Evolutionary conservation across 2,888 invertebrate genomes (phyloP), one percentile per base, ranked within the genome.

Genomic region (Melanargia galathea): DNA sequence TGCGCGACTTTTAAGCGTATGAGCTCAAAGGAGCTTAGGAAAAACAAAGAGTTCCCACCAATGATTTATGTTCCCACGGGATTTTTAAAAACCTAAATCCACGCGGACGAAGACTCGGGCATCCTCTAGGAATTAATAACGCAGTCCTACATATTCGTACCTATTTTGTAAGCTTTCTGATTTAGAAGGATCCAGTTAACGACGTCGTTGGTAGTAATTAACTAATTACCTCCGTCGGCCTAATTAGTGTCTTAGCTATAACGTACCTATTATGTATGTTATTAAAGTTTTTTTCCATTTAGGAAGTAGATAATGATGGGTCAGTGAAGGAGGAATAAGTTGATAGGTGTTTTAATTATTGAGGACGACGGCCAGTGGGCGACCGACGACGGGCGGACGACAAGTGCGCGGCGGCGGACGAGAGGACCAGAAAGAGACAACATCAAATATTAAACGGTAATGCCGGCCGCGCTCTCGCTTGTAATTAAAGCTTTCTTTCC

Each of bases 401-500:
- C 26, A 10, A 26, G 45, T 45, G 26, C 11, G 8, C 65, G 75
- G 71, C 58, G 67, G 57, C 24, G 67, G 77, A 73, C 73, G 77
- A 73, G 73, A 74, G 78, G 71, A 75, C 76, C 70, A 86, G 90
- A 89, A 84, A 87, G 88, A 87, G 90, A 89, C 90, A 85, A 83
- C 89, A 90, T 90, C 83, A 88, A 90, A 90, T 90, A 91, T 91
- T 91, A 88, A 90, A 83, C 85, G 86, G 83, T 85, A 87, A 86
- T 85, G 87, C 82, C 85, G 85, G 85, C 82, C 86, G 87, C 87
- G 87, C 87, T 88, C 90, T 89, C 89, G 87, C 86, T 90, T 86
- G 89, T 90, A 90, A 91, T 90, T 91, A 91, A 91, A 90, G 91
- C 90, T 85, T 90, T 89, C 89, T 87, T 91, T 90, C 90, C 90